A percentile compares a stretch with the other conserved stretches of the same genome.
Conservation (phyloP, 1,140 invertebrate genomes). For the Triops cancriformis region DNA sequence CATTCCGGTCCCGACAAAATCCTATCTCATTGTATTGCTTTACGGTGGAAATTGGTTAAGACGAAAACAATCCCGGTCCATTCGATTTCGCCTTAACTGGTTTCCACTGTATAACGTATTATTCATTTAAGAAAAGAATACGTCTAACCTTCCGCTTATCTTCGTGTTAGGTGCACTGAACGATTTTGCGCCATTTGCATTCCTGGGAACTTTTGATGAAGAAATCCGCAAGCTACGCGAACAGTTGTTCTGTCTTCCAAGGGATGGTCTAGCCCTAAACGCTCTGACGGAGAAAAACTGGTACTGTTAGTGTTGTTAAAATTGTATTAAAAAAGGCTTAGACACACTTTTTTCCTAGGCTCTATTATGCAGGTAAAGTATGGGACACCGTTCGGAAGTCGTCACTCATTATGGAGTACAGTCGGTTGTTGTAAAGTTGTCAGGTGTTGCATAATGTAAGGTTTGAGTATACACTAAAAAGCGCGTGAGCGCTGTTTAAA, state of each 20-base stretch:
- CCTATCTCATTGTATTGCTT: too few relatives aligned
- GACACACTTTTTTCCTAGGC: conserved; percentile 40
- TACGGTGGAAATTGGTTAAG: too few relatives aligned
- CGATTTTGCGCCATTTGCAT: conserved; percentile 32
- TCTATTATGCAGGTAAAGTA: conserved; percentile 67
- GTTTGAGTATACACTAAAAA: neutral
- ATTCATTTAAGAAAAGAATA: too few relatives aligned
- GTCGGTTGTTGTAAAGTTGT: conserved; percentile 56
- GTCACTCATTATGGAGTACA: conserved; percentile 70
- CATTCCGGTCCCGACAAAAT: too few relatives aligned
- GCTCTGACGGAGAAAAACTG: conserved; percentile 61
- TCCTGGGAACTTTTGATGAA: conserved; percentile 43
- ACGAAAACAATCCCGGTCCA: too few relatives aligned
- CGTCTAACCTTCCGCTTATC: neutral
- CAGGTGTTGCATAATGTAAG: neutral
- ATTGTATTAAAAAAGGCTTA: conserved; percentile 25
- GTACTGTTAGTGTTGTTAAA: conserved; percentile 38
- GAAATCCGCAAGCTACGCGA: conserved; percentile 55
- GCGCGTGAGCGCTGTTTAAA: neutral
- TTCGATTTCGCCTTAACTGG: too few relatives aligned
- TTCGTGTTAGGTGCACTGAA: neutral
- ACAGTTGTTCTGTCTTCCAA: conserved; percentile 57
- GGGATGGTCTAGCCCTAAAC: conserved; percentile 54
- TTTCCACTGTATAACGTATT: too few relatives aligned
- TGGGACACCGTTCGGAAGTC: conserved; percentile 77